Conservation (phyloP, 2,888 invertebrate genomes). For the Synanthedon myopaeformis region DNA sequence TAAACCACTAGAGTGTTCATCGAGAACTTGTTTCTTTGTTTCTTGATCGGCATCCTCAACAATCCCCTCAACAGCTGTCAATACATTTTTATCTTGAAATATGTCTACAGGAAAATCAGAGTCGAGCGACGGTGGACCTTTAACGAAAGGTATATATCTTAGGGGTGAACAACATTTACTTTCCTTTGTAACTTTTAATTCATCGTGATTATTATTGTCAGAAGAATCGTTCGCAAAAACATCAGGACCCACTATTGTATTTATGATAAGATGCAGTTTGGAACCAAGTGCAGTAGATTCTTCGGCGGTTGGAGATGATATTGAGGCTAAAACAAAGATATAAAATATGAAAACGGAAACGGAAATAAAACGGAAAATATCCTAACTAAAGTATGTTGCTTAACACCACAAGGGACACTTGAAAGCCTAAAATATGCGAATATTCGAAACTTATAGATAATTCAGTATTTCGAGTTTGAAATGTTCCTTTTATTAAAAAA, state of each 20-base stretch:
- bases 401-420: too few relatives aligned
- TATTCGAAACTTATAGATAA: too few relatives aligned
- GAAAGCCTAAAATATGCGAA: too few relatives aligned
- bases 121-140: constrained; percentile 17
- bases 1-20: neutral
- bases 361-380: neutral
- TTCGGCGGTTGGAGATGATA: constrained; percentile 22
- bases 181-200: neutral
- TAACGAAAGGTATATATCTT: constrained; percentile 12
- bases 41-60: constrained; percentile 9
- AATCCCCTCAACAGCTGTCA: constrained; percentile 29
- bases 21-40: neutral
- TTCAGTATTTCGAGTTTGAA: too few relatives aligned
- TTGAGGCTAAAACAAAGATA: constrained; percentile 21
- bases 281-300: constrained; percentile 30
- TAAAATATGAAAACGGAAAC: constrained; percentile 3
- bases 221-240: neutral
- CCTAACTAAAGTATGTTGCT: neutral
- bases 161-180: too few relatives aligned
- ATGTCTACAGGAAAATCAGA: constrained; percentile 30
- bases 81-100: constrained; percentile 30
- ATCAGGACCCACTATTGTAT: constrained; percentile 19
- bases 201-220: neutral
- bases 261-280: constrained; percentile 32
- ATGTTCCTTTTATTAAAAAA: neutral